Evolutionary conservation across 2,797 vertebrate genomes (phyloP).

Genomic region (Rhinophrynus dorsalis): DNA sequence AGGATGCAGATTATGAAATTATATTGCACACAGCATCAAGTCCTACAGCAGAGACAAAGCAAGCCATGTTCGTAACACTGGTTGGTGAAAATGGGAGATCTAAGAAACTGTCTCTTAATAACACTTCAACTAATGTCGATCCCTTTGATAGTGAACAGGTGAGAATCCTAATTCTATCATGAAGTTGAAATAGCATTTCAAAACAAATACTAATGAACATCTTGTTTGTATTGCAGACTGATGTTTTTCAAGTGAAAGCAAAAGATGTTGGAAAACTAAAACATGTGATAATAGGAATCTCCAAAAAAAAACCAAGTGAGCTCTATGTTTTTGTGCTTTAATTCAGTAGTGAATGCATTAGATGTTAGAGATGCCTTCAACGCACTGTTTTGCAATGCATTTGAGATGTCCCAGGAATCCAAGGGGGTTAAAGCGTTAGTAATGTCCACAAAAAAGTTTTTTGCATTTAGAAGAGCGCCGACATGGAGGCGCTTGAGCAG

Average conservation of each 20-base stretch:
- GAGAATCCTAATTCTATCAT: neutral
- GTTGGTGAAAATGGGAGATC: slow-evolving; percentile 18
- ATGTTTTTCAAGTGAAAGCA: slow-evolving; percentile 3
- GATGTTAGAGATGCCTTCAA: neutral
- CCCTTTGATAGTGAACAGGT: slow-evolving; percentile 10
- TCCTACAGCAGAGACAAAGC: neutral
- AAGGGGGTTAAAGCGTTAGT: no score
- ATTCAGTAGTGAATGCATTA: neutral
- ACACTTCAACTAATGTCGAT: neutral
- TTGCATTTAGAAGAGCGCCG: no score
- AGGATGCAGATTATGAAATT: slow-evolving; percentile 24
- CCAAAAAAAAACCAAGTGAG: slow-evolving; percentile 5
- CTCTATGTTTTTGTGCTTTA: neutral
- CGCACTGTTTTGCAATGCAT: neutral
- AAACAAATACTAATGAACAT: no score
- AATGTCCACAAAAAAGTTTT: no score
- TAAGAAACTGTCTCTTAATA: neutral
- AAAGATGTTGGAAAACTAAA: slow-evolving; percentile 26
- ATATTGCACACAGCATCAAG: neutral
- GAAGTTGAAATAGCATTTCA: neutral
- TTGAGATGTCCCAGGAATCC: neutral
- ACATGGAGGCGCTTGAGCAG: no score
- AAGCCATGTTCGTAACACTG: slow-evolving; percentile 4
- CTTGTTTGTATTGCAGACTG: slow-evolving; percentile 2
- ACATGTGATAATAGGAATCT: neutral